Evolutionary conservation across 2,888 invertebrate species (phyloP).

Genomic region (Eulithis testata): DNA sequence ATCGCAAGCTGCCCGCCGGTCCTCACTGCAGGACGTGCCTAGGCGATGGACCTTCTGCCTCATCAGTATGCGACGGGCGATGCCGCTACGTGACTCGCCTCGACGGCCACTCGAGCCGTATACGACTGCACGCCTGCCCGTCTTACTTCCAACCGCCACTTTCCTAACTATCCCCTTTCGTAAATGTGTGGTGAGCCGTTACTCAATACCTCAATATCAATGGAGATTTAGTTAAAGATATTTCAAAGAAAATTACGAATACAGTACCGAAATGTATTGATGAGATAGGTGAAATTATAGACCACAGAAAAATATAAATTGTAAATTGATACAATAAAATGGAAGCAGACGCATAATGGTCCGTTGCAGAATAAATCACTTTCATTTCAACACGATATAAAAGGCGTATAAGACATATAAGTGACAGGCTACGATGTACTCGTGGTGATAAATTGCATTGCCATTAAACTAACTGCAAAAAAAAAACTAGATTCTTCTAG

Average conservation of each 20-base stretch:
- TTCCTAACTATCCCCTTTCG: constrained; percentile 27
- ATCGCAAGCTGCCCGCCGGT: constrained; percentile 24
- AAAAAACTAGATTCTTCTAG: constrained; percentile 39
- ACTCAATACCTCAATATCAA: constrained; percentile 5
- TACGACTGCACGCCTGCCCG: constrained; percentile 23
- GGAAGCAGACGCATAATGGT: constrained; percentile 36
- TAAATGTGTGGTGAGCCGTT: constrained; percentile 18
- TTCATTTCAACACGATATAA: constrained; percentile 27
- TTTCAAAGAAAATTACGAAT: constrained; percentile 6
- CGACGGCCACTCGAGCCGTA: constrained; percentile 24
- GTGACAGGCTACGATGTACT: constrained; percentile 37
- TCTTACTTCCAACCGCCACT: constrained; percentile 26
- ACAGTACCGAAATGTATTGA: neutral
- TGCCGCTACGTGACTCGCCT: constrained; percentile 41
- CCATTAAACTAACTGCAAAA: constrained; percentile 52
- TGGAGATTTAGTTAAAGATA: neutral
- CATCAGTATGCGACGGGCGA: constrained; percentile 73
- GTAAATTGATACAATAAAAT: constrained; percentile 10
- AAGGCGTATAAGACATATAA: constrained; percentile 39
- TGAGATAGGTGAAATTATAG: too few relatives aligned
- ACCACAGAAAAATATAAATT: neutral
- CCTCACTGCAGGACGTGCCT: constrained; percentile 36
- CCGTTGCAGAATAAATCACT: constrained; percentile 21
- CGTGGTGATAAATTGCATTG: constrained; percentile 50
- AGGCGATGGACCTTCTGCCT: constrained; percentile 49